Evolutionary conservation across 1,140 invertebrate genomes (phyloP).

Genomic region (Cecropterus lyciades): DNA sequence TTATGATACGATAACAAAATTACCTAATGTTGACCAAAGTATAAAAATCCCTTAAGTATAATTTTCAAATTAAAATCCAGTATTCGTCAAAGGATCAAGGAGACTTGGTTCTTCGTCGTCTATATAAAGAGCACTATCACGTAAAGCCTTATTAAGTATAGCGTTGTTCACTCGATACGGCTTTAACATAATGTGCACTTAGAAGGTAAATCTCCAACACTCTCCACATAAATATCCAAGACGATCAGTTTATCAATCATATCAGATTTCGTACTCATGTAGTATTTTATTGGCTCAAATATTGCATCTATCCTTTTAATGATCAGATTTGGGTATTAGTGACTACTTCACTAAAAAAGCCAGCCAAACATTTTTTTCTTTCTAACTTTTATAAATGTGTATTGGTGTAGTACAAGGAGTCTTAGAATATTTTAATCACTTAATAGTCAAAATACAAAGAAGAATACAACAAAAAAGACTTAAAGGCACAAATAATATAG

Average conservation of each 20-base stretch:
- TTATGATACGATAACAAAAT: too few relatives aligned
- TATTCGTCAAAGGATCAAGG: not conserved
- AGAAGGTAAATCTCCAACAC: conserved; percentile 5
- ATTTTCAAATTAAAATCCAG: not conserved
- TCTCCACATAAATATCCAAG: not conserved
- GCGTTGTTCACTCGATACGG: conserved; percentile 1
- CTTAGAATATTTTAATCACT: too few relatives aligned
- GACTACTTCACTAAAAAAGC: too few relatives aligned
- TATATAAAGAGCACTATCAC: conserved; percentile 1
- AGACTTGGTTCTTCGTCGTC: not conserved
- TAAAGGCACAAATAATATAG: too few relatives aligned
- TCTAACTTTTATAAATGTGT: too few relatives aligned
- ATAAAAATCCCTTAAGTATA: not conserved
- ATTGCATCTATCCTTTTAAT: too few relatives aligned
- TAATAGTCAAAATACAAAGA: too few relatives aligned
- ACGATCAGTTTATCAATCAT: not conserved
- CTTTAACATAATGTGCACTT: not conserved
- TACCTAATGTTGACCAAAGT: not conserved
- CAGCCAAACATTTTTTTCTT: too few relatives aligned
- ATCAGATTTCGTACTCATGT: not conserved
- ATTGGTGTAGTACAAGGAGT: too few relatives aligned
- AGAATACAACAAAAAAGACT: too few relatives aligned
- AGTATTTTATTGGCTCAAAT: too few relatives aligned
- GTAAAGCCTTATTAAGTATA: conserved; percentile 5
- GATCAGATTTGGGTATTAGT: too few relatives aligned